Conservation (phyloP, 2,113 vertebrate genomes). For the Anhinga anhinga region DNA sequence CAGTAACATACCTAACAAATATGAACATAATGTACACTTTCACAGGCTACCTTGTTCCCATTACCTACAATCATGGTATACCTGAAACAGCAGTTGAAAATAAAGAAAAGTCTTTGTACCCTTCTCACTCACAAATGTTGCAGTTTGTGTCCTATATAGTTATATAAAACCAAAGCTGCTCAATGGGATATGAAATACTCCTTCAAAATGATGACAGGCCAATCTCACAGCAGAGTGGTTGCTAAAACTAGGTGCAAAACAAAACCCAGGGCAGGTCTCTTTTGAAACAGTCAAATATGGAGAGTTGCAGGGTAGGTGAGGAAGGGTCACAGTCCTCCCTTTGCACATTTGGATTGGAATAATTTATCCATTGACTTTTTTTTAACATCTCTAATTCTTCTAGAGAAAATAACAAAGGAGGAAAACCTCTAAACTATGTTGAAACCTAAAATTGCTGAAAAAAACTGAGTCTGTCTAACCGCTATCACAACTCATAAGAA, state of each 20-base stretch:
- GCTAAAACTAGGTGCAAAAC: background rate
- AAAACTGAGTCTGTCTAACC: background rate
- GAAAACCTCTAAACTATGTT: background rate
- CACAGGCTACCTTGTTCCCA: background rate
- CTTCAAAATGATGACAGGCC: background rate
- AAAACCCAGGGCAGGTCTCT: background rate
- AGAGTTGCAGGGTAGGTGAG: background rate
- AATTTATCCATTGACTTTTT: background rate
- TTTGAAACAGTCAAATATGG: background rate
- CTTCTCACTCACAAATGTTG: background rate
- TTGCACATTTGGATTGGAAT: background rate
- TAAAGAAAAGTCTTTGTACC: background rate
- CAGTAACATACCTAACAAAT: background rate
- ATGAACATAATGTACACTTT: background rate
- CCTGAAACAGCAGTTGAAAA: background rate
- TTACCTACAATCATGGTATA: background rate
- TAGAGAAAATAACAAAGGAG: background rate
- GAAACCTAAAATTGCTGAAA: background rate
- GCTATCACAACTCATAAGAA: background rate
- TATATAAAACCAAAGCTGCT: background rate
- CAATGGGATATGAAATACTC: background rate
- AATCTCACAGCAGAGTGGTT: background rate
- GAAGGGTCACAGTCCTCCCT: background rate
- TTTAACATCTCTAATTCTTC: background rate
- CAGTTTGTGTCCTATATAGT: background rate